Conservation (phyloP, 2,113 vertebrate species). For the Platysteira castanea region DNA sequence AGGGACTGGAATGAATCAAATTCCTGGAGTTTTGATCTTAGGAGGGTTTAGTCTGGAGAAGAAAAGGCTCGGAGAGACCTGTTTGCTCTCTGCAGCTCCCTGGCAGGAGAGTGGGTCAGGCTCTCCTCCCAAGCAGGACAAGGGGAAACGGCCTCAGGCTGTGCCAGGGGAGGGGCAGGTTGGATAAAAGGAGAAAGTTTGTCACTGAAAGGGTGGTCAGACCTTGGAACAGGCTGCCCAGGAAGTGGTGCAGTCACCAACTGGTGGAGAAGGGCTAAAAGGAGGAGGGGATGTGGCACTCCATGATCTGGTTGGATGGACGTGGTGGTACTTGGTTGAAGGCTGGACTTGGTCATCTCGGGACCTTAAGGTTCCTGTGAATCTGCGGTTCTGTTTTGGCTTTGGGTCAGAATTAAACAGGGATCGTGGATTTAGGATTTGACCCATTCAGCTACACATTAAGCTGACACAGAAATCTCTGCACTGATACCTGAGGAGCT, state of each 20-base stretch:
- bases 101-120: neutral
- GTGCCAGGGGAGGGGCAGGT: neutral
- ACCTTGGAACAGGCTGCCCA: neutral
- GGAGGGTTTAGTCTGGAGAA: neutral
- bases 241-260: neutral
- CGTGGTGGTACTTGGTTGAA: accelerated
- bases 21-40: neutral
- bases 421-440: neutral
- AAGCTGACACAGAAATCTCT: neutral
- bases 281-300: neutral
- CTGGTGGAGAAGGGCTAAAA: too few species aligned
- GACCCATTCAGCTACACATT: neutral
- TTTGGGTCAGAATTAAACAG: neutral
- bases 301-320: neutral
- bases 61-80: too few species aligned
- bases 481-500: neutral
- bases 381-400: neutral
- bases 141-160: accelerated
- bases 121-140: neutral
- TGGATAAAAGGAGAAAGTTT: too few species aligned
- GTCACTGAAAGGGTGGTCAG: neutral
- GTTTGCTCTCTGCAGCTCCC: too few species aligned
- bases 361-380: accelerated
- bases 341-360: too few species aligned
- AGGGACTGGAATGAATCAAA: neutral